Percentiles rank a stretch among this genome's conserved stretches.
These are phyloP conservation scores for Orestias chungarensis DNA, from an alignment of 2,797 vertebrate species.

Conservation along the genomic window DNA sequence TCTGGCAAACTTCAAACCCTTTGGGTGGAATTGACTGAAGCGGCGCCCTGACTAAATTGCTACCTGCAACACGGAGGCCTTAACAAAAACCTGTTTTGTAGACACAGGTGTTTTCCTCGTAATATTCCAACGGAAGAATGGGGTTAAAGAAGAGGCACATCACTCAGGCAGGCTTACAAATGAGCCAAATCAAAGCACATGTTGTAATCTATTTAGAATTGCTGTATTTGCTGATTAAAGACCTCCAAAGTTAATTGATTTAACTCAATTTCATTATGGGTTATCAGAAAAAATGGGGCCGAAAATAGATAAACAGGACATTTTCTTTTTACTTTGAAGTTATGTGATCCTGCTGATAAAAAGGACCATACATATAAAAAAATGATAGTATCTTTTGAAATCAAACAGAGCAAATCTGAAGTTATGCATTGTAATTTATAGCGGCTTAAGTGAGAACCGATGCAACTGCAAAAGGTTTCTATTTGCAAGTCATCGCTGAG, in stretches of 20 bases:
- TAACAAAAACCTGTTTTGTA: constrained; percentile 56
- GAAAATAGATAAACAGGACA: background rate
- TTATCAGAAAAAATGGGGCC: background rate
- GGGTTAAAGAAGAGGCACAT: constrained; percentile 31
- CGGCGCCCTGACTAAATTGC: constrained; percentile 54
- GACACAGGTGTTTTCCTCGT: constrained; percentile 67
- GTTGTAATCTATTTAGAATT: background rate
- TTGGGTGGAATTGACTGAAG: constrained; percentile 36
- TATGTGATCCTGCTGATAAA: background rate
- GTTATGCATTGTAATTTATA: background rate
- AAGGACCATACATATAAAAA: background rate
- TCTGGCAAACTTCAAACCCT: constrained; percentile 53
- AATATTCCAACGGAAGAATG: constrained; percentile 19
- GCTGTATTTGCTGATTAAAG: background rate
- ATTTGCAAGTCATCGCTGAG: constrained; percentile 23
- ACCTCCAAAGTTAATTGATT: background rate
- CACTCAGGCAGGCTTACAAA: constrained; percentile 27
- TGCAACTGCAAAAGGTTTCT: constrained; percentile 14
- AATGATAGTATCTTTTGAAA: background rate
- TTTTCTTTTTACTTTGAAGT: background rate
- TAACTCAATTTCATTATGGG: background rate
- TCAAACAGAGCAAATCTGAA: background rate
- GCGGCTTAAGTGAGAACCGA: constrained; percentile 22
- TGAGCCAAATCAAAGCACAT: background rate
- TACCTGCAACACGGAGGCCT: constrained; percentile 60